Conservation (phyloP, 23 tunicate species). For the Phallusia fumigata region DNA sequence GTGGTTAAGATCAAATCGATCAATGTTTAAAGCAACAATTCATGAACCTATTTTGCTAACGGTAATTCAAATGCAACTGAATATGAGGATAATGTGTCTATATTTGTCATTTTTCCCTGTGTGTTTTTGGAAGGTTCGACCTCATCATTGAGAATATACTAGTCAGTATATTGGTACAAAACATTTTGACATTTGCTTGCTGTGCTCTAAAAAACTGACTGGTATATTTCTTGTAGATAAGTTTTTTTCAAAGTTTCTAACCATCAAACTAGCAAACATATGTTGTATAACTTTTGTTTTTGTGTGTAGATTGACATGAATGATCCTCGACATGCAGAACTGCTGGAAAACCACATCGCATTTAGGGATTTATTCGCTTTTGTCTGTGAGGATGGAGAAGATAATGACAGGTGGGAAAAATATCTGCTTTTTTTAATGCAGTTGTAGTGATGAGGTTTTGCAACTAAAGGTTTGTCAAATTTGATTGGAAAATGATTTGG, state of each 20-base stretch:
- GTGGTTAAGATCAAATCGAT: slow-evolving; percentile 66
- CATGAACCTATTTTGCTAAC: slow-evolving; percentile 70
- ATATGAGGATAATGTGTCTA: no score
- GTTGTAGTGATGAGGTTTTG: no score
- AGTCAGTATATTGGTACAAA: no score
- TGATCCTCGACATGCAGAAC: slow-evolving; percentile 63
- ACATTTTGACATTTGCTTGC: not conserved
- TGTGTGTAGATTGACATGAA: slow-evolving; percentile 55
- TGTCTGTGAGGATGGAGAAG: slow-evolving; percentile 77
- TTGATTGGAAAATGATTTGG: no score
- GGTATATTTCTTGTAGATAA: no score
- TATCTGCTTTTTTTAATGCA: not conserved
- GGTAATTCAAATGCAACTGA: no score
- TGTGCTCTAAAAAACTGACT: not conserved
- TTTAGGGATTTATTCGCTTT: slow-evolving; percentile 78
- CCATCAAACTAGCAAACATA: no score
- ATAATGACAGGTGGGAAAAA: slow-evolving; percentile 49
- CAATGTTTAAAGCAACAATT: slow-evolving; percentile 49
- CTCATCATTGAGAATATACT: no score
- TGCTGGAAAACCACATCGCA: slow-evolving; percentile 74
- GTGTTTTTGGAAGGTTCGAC: no score
- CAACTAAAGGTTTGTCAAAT: no score
- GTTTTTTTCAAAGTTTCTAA: no score
- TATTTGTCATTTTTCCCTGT: no score
- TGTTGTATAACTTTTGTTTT: not conserved